Evolutionary conservation across 2,113 vertebrate species (phyloP).

Genomic region (Connochaetes taurinus): DNA sequence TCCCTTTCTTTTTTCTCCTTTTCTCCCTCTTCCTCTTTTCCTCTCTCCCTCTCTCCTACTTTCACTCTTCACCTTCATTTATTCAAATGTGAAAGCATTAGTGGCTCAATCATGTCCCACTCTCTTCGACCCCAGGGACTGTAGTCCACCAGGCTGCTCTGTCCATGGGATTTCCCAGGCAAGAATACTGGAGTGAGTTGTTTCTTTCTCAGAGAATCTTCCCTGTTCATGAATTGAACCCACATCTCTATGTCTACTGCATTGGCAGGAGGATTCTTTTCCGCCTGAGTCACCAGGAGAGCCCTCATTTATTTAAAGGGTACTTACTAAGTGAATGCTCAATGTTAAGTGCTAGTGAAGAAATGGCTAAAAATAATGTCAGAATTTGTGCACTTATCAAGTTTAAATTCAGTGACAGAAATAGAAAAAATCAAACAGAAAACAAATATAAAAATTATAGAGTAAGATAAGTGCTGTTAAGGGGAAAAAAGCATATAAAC

Average conservation of each 20-base stretch:
- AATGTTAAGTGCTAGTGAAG: background rate
- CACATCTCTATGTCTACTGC: background rate
- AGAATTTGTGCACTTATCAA: background rate
- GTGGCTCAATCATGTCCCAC: background rate
- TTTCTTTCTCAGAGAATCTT: background rate
- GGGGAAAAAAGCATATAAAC: background rate
- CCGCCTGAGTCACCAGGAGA: fast-evolving
- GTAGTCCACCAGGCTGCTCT: background rate
- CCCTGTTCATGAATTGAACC: background rate
- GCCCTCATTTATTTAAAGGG: background rate
- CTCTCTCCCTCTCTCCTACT: too few species aligned
- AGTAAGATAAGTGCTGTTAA: background rate
- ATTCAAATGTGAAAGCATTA: background rate
- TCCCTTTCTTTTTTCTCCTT: background rate
- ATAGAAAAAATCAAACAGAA: background rate
- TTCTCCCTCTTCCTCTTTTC: too few species aligned
- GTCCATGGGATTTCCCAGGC: background rate
- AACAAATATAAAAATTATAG: background rate
- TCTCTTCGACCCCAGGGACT: background rate
- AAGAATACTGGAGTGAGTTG: background rate
- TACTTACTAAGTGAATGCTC: background rate
- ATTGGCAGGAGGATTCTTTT: background rate
- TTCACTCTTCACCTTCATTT: background rate
- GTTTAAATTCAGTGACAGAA: background rate
- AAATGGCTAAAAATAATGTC: background rate